phyloP scores from a whole-genome alignment of 2,888 invertebrate species.

The Odontomyia ornata region DNA sequence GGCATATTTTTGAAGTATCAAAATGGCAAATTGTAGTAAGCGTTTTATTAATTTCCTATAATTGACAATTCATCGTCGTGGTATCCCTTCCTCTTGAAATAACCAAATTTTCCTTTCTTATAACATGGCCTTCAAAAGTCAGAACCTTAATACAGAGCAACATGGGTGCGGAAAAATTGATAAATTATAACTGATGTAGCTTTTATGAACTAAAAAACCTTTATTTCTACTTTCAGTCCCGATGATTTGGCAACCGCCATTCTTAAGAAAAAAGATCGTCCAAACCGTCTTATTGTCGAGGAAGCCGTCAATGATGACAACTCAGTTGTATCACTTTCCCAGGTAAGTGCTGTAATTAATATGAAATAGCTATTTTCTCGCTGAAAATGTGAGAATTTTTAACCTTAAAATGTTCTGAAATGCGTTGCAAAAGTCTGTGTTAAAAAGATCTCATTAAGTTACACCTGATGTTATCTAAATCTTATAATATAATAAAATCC shows the following conservation, averaged over 20 bases:
- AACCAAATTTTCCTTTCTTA: conserved; percentile 32
- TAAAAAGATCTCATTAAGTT: too few species aligned
- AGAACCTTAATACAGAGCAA: conserved; percentile 28
- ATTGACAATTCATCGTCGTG: not conserved
- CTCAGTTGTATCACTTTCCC: conserved; percentile 95
- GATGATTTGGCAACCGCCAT: conserved; percentile 98
- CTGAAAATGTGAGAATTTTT: too few species aligned
- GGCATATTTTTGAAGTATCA: not conserved
- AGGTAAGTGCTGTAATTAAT: conserved; percentile 68
- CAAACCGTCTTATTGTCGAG: conserved; percentile 97
- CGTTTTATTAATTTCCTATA: not conserved
- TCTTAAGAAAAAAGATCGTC: conserved; percentile 95
- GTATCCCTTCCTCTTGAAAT: not conserved
- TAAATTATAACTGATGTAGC: too few species aligned
- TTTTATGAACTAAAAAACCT: not conserved
- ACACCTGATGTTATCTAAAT: too few species aligned
- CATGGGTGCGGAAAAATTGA: conserved; percentile 23
- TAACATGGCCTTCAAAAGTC: conserved; percentile 46
- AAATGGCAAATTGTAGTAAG: not conserved
- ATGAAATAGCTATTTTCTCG: not conserved
- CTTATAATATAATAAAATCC: too few species aligned
- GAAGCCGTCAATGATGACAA: conserved; percentile 99
- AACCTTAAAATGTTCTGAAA: too few species aligned
- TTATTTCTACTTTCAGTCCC: conserved; percentile 65
- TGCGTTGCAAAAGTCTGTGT: too few species aligned